Percentiles rank a stretch among this genome's conserved stretches.
phyloP scores from a whole-genome alignment of 2,113 vertebrate genomes.

The Crotalus helleri region DNA sequence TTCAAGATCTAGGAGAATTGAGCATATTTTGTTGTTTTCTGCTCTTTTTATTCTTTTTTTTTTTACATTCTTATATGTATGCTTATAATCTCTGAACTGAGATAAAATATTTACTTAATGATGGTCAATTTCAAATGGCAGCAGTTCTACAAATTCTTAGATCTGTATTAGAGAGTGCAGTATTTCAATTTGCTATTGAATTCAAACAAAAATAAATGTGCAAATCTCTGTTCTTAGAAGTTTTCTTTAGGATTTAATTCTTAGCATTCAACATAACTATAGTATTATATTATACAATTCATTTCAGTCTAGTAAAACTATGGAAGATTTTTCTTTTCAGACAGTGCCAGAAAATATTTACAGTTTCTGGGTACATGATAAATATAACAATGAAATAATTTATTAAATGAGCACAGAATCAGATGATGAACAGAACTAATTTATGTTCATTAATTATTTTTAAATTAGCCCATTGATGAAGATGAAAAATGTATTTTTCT shows the following conservation, averaged over 20 bases:
- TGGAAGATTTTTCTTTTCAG: background rate
- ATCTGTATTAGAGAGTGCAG: background rate
- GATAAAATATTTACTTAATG: background rate
- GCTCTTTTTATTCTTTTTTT: background rate
- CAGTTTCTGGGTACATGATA: background rate
- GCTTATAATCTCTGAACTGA: conserved; percentile 37
- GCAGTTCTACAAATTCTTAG: background rate
- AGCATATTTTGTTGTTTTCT: background rate
- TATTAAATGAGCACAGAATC: background rate
- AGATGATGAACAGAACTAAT: background rate
- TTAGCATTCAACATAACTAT: background rate
- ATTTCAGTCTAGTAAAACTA: background rate
- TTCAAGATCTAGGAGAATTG: background rate
- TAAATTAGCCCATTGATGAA: background rate
- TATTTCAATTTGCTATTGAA: background rate
- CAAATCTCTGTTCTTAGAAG: background rate
- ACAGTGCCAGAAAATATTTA: background rate
- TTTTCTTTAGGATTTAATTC: background rate
- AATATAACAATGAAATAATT: background rate
- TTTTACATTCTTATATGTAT: background rate
- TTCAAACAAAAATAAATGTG: background rate
- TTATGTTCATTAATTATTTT: background rate
- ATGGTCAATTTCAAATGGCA: background rate
- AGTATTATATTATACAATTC: background rate
- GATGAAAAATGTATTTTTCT: background rate